Conservation (phyloP, 2,113 vertebrate genomes). For the Paramormyrops kingsleyae region DNA sequence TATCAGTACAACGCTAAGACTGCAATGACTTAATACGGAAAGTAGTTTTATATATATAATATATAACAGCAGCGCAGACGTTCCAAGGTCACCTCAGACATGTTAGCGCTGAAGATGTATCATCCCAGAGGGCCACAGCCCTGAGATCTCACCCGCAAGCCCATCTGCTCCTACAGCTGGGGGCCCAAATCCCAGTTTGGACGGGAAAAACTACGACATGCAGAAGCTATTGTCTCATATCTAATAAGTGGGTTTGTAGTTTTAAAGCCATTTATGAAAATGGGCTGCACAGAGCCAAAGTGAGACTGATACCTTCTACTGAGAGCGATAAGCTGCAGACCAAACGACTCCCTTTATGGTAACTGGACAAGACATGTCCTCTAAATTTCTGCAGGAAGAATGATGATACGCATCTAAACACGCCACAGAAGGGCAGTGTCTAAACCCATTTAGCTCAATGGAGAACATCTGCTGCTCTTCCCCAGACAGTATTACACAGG, state of each 20-base stretch:
- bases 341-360: background rate
- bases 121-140: background rate
- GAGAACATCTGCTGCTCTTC: background rate
- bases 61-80: background rate
- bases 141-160: background rate
- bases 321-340: background rate
- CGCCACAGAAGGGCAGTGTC: background rate
- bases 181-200: background rate
- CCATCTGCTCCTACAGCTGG: background rate
- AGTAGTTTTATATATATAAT: background rate
- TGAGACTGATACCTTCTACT: background rate
- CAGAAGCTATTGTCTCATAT: background rate
- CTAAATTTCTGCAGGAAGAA: background rate
- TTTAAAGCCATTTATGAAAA: background rate
- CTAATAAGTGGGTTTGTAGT: background rate
- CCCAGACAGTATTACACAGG: background rate
- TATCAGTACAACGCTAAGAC: background rate
- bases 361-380: background rate
- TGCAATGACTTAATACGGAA: background rate
- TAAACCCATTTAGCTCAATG: background rate
- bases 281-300: background rate
- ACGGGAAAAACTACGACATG: background rate
- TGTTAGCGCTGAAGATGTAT: background rate
- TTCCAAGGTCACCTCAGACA: background rate
- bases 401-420: background rate